phyloP scores from a whole-genome alignment of 2,888 invertebrate genomes.

The Netelia melanura region DNA sequence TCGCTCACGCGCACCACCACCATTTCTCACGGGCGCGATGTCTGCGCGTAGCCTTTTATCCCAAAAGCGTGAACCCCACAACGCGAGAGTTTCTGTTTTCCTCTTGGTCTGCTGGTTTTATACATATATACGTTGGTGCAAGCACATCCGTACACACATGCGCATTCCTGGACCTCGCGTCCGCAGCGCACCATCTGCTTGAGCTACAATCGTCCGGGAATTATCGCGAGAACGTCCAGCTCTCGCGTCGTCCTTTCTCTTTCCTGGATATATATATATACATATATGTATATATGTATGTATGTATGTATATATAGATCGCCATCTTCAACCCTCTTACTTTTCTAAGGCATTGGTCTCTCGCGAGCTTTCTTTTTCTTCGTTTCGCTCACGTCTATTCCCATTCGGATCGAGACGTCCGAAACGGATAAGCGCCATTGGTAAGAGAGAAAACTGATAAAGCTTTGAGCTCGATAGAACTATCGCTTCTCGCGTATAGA shows the following conservation, averaged over 20 bases:
- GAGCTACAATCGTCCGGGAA: constrained; percentile 58
- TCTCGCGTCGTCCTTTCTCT: constrained; percentile 19
- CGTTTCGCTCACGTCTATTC: background rate
- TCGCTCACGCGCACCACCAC: constrained; percentile 32
- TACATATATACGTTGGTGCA: background rate
- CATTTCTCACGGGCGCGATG: constrained; percentile 33
- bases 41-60: constrained; percentile 33
- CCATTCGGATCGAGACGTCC: background rate
- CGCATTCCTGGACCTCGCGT: background rate
- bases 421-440: constrained; percentile 24
- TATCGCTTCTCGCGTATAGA: constrained; percentile 10
- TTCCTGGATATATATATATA: background rate
- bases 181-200: constrained; percentile 34
- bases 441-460: constrained; percentile 30
- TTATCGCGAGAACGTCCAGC: constrained; percentile 62
- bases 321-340: background rate
- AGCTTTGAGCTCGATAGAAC: constrained; percentile 39
- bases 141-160: background rate
- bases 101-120: constrained; percentile 32
- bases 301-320: no score
- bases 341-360: constrained; percentile 3
- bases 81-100: constrained; percentile 46
- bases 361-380: background rate
- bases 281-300: no score
- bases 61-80: constrained; percentile 49